phyloP scores from a whole-genome alignment of 1,140 invertebrate species.

The Hormaphis cornu region DNA sequence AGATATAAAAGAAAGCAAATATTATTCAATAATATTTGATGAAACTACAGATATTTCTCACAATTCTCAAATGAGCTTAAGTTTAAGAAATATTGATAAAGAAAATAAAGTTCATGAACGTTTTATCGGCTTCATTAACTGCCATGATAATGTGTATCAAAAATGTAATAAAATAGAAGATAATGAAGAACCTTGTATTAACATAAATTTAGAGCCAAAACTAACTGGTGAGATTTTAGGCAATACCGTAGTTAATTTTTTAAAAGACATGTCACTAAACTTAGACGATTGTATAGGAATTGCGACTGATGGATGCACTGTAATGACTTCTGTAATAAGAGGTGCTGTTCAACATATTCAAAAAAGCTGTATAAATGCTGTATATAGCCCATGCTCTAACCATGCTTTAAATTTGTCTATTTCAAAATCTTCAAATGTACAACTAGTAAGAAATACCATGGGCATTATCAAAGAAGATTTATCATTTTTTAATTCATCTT shows the following conservation, averaged over 20 bases:
- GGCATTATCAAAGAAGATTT: background rate
- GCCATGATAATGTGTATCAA: background rate
- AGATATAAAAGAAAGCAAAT: background rate
- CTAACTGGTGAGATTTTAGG: background rate
- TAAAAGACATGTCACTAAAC: conserved; percentile 19
- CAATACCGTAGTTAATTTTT: background rate
- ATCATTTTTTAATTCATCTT: conserved; percentile 1
- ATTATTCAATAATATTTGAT: conserved; percentile 9
- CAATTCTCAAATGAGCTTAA: background rate
- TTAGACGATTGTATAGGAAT: conserved; percentile 1
- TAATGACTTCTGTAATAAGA: conserved; percentile 2
- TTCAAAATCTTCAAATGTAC: background rate
- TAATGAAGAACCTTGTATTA: background rate
- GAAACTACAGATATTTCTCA: conserved; percentile 21
- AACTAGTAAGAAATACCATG: background rate
- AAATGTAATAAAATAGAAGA: background rate
- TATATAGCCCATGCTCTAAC: background rate
- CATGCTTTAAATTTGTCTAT: conserved; percentile 4
- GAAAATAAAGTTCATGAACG: background rate
- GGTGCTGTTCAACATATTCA: conserved; percentile 4
- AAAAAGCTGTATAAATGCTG: background rate
- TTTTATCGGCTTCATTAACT: background rate
- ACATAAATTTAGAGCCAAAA: background rate
- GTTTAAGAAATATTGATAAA: background rate
- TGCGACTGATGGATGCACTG: conserved; percentile 5